phyloP scores from a whole-genome alignment of 1,140 invertebrate species.

The Zaprionus capensis region DNA sequence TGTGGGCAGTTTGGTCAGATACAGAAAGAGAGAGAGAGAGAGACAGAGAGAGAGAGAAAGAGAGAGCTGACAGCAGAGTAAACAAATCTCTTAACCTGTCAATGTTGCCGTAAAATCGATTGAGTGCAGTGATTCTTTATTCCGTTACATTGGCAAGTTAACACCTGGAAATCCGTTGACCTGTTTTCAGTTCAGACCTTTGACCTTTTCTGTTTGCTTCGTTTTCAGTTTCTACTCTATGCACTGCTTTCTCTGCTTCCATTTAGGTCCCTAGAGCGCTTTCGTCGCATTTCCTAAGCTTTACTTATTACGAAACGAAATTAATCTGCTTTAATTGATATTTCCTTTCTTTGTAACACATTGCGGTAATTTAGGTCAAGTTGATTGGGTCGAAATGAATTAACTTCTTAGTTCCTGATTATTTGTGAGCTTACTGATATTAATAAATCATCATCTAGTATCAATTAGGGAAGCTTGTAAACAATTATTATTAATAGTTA shows the following conservation, averaged over 20 bases:
- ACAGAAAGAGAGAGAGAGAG: not conserved
- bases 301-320: conserved; percentile 19
- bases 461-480: too few relatives aligned
- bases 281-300: conserved; percentile 27
- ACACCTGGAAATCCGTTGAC: conserved; percentile 8
- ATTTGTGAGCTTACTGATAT: too few relatives aligned
- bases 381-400: not conserved
- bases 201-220: conserved; percentile 8
- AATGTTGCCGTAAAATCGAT: not conserved
- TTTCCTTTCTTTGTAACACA: conserved; percentile 4
- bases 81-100: conserved; percentile 5
- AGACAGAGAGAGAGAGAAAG: not conserved
- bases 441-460: too few relatives aligned
- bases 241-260: conserved; percentile 19
- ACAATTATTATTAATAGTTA: too few relatives aligned
- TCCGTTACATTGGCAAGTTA: not conserved
- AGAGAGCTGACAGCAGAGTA: not conserved
- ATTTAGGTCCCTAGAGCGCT: conserved; percentile 40
- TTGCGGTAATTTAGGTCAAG: conserved; percentile 40
- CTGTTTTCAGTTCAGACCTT: conserved; percentile 5
- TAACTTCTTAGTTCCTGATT: too few relatives aligned
- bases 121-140: conserved; percentile 31
- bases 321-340: conserved; percentile 58
- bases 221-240: conserved; percentile 13
- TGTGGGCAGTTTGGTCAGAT: too few relatives aligned